A percentile compares a stretch with the other conserved stretches of the same genome.
Evolutionary conservation across 2,113 vertebrate genomes (phyloP).

Genomic region (Bucco capensis): DNA sequence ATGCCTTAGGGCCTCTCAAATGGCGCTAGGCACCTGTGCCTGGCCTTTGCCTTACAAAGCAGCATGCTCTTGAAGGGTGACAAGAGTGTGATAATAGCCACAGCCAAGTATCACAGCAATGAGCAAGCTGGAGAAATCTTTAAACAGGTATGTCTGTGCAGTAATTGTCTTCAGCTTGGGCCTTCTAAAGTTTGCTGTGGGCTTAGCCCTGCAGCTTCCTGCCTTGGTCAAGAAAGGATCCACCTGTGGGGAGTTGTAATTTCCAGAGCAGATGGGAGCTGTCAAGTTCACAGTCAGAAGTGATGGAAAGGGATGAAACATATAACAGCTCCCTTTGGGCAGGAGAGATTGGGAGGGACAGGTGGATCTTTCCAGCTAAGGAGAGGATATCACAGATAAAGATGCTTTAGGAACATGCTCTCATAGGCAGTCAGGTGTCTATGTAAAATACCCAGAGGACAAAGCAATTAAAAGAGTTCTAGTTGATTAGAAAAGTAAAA

Average conservation of each 20-base stretch:
- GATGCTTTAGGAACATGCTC: background rate
- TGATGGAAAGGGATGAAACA: background rate
- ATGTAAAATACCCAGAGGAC: constrained; percentile 9
- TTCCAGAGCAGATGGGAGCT: constrained; percentile 29
- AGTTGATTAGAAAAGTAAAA: background rate
- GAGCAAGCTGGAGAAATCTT: background rate
- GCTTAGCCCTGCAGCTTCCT: background rate
- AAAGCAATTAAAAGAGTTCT: constrained; percentile 24
- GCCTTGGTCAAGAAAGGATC: background rate
- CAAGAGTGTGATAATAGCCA: fast-evolving
- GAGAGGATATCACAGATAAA: background rate
- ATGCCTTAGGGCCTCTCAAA: constrained; percentile 12
- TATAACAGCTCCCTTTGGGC: background rate
- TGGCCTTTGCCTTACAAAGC: background rate
- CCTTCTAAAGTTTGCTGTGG: background rate
- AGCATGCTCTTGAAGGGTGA: background rate
- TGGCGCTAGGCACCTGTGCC: background rate
- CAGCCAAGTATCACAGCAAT: background rate
- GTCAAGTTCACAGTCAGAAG: background rate
- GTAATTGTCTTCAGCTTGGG: background rate
- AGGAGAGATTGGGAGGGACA: background rate
- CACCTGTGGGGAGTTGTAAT: background rate
- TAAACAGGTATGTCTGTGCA: background rate
- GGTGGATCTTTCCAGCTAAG: background rate
- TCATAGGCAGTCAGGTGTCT: background rate